Evolutionary conservation across 2,113 vertebrate species (phyloP).

Genomic region (Crotalus helleri): DNA sequence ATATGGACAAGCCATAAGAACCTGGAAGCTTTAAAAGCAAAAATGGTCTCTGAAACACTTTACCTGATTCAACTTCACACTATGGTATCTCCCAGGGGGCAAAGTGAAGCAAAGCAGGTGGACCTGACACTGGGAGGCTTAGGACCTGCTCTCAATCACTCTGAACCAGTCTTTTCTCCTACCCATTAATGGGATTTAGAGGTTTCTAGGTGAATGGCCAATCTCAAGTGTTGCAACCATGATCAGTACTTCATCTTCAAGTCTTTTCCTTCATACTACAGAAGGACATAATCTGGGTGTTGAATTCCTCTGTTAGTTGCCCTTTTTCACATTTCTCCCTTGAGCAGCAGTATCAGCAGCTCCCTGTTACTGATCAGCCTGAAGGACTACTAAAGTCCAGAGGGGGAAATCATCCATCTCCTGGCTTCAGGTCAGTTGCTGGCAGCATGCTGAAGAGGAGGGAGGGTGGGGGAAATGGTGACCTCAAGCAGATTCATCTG

Average conservation of each 20-base stretch:
- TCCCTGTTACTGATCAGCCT: background rate
- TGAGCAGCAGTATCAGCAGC: background rate
- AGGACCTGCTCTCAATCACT: background rate
- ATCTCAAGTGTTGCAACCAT: background rate
- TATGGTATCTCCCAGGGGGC: no score
- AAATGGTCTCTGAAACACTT: no score
- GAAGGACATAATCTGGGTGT: background rate
- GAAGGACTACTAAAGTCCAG: background rate
- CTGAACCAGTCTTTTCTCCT: background rate
- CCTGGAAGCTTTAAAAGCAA: no score
- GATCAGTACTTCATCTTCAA: background rate
- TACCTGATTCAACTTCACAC: no score
- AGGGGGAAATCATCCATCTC: background rate
- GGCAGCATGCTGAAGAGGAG: background rate
- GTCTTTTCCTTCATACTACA: background rate
- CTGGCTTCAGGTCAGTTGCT: background rate
- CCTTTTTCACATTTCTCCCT: background rate
- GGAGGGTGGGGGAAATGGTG: background rate
- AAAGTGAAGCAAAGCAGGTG: no score
- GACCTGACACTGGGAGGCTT: background rate
- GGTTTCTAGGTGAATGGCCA: background rate
- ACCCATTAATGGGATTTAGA: background rate
- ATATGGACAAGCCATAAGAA: no score
- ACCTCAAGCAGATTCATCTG: conserved; percentile 24
- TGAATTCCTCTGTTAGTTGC: background rate